These are phyloP conservation scores for Tuta absoluta DNA, from an alignment of 2,888 invertebrate species.

Conservation along the genomic window DNA sequence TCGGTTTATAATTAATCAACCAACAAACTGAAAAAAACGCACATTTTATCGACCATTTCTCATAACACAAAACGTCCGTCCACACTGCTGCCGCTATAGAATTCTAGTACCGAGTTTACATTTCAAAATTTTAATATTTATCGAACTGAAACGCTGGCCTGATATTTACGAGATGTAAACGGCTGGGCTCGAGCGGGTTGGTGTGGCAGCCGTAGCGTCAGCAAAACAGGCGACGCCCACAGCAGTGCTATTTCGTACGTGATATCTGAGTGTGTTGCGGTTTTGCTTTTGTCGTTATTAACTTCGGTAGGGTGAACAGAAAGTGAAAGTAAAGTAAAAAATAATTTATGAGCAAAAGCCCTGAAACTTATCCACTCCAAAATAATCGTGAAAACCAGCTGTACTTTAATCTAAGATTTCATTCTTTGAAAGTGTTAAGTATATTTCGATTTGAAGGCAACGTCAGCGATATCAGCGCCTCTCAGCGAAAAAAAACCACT, in stretches of 20 bases:
- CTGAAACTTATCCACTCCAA: too few relatives aligned
- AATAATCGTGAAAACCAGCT: too few relatives aligned
- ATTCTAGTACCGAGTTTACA: constrained; percentile 22
- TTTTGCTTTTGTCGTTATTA: constrained; percentile 15
- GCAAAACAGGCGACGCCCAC: constrained; percentile 36
- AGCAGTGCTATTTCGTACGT: constrained; percentile 17
- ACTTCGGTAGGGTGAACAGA: not conserved
- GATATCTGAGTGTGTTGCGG: constrained; percentile 2
- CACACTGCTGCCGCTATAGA: too few relatives aligned
- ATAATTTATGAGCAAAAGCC: not conserved
- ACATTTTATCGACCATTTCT: too few relatives aligned
- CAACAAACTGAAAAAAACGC: too few relatives aligned
- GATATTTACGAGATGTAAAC: constrained; percentile 27
- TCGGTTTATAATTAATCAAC: too few relatives aligned
- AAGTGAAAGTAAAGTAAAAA: not conserved
- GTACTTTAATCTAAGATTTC: too few relatives aligned
- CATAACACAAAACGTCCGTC: too few relatives aligned
- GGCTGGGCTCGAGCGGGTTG: constrained; percentile 25
- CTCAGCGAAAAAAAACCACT: too few relatives aligned
- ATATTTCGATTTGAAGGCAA: too few relatives aligned
- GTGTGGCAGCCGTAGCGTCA: constrained; percentile 33
- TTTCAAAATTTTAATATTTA: constrained; percentile 30
- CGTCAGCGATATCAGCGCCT: too few relatives aligned
- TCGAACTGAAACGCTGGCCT: constrained; percentile 23
- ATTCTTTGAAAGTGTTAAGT: too few relatives aligned